Evolutionary conservation across 2,888 invertebrate species (phyloP), one percentile per base, ranked within the genome.

Genomic region (Apotomis betuletana): DNA sequence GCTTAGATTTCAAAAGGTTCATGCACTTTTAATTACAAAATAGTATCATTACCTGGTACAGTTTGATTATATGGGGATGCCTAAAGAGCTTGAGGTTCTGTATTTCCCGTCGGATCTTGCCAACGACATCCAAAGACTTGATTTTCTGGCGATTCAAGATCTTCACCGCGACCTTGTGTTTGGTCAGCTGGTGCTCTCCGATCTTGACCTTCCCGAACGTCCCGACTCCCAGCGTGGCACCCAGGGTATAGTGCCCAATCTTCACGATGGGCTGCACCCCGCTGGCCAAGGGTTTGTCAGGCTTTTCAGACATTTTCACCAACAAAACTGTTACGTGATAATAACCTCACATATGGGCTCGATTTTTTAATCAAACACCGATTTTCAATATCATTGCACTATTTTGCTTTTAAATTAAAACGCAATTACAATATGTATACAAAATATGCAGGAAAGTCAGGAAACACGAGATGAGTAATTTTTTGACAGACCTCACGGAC

Each of bases 201-300:
- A 99, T 98, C 94, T 99, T 99, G 3, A 99, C 99, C 95, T 99
- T 99, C 71, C 99, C 99, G 93, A 99, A 99, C 4, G 99, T 99
- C 44, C 99, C 99, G 52, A 99, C 98, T 52, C 99, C 99, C 58
- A 99, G 94, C 3, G 95, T 95, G 51, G 91, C 90, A 0, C 99
- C 99, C 64, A 99, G 93, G 68, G 98, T 97, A 90, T 99, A 99
- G 90, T 99, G 99, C 0, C 99, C 99, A 85, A 99, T 99, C 94
- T 98, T 99, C 51, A 99, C 97, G 77, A 97, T 95, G 70, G 97
- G 97, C 87, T 96, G 97, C 75, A 90, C 89, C 80, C 88, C 89
- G 57, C 87, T 85, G 67, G 85, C 84, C 63, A 89, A 87, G 74
- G 89, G 86, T 77, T 91, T 92, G 76, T 92, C 92, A 80, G 90